These are phyloP conservation scores for Sebastes iracundus DNA, from an alignment of 2,797 vertebrate genomes.

Conservation along the genomic window DNA sequence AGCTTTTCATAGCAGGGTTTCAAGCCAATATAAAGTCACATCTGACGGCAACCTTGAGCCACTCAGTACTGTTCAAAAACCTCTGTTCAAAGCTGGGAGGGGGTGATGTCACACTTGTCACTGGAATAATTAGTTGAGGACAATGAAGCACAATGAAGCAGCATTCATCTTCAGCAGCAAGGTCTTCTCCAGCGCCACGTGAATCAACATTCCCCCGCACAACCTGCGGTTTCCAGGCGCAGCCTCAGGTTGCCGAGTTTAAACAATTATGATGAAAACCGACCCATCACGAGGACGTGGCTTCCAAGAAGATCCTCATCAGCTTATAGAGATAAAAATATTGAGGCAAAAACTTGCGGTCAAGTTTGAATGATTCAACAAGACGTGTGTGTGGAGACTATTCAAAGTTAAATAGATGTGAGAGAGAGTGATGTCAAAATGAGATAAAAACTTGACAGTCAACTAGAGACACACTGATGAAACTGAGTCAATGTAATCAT, in stretches of 20 bases:
- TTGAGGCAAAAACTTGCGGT: background rate
- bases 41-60: slow-evolving; percentile 70
- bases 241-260: slow-evolving; percentile 35
- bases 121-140: slow-evolving; percentile 65
- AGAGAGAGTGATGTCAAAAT: background rate
- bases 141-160: slow-evolving; percentile 72
- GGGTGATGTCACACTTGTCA: slow-evolving; percentile 50
- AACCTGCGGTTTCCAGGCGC: slow-evolving; percentile 56
- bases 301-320: slow-evolving; percentile 4
- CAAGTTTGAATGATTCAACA: background rate
- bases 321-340: slow-evolving; percentile 10
- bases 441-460: background rate
- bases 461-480: background rate
- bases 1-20: slow-evolving; percentile 69
- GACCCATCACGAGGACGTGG: background rate
- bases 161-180: slow-evolving; percentile 66
- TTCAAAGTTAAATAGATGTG: background rate
- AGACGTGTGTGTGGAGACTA: background rate
- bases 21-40: slow-evolving; percentile 67
- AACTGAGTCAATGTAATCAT: background rate
- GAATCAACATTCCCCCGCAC: slow-evolving; percentile 65
- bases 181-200: slow-evolving; percentile 44
- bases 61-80: slow-evolving; percentile 55
- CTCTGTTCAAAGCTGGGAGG: slow-evolving; percentile 34
- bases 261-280: slow-evolving; percentile 33